Evolutionary conservation across 2,797 vertebrate genomes (phyloP), one percentile per base, ranked within the genome.

Genomic region (Ciconia nigra): DNA sequence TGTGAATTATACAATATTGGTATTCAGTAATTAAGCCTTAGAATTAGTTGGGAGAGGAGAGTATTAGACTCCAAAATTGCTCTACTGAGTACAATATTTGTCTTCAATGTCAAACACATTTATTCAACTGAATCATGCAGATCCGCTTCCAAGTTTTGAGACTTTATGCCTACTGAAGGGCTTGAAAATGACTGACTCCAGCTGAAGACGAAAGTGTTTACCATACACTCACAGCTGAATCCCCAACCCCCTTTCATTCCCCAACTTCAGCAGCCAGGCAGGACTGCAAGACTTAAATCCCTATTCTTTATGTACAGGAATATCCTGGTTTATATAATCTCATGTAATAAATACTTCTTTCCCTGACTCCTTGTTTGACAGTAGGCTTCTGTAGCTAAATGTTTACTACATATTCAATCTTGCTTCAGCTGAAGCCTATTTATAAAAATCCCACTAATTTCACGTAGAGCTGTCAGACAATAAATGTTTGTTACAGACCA

Each of bases 41-140:
- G 93, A 97, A 97, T 96, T 94, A 96, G 90, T 93, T 93, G 89
- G 79, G 85, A 96, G 89, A 96, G 29, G 21, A 93, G 73, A 93
- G 67, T 79, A 96, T 96, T 95, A 95, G 85, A 69, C 89, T 97
- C 94, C 87, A 79, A 83, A 97, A 97, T 94, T 96, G 93, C 92
- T 90, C 97, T 97, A 63, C 89, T 88, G 94, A 93, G 95, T 92
- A 90, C 82, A 96, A 66, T 97, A 97, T 95, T 96, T 97, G 84
- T 94, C 93, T 95, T 96, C 94, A 91, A 55, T 95, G 93, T 96
- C 95, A 97, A 96, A 95, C 77, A 88, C 92, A 93, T 96, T 95
- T 93, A 95, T 92, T 96, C 94, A 93, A 92, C 87, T 93, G 96
- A 93, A 90, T 96, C 91, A 59, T 51, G 82, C 79, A 87, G 77